Evolutionary conservation across 2,113 vertebrate species (phyloP), one percentile per base, ranked within the genome.

Genomic region (Anser cygnoides): DNA sequence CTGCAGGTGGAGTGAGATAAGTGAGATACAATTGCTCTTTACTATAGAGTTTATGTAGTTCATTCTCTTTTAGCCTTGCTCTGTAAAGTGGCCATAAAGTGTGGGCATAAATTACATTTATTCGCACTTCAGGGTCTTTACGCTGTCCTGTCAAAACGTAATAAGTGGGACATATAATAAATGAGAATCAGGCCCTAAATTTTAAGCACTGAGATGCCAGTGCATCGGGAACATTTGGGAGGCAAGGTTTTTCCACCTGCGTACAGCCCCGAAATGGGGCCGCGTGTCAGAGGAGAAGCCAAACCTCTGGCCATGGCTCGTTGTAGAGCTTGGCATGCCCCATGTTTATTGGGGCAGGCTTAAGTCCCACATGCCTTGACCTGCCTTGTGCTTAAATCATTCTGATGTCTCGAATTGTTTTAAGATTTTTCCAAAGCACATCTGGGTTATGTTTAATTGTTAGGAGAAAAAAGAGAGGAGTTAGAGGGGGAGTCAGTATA

Each of bases 401-500:
- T 73, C 55, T 46, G n/a, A 68, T 74, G 23, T 22, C 78, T 87
- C 75, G 84, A 95, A 93, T 96, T 68, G 65, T 86, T 95, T 43
- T 74, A 93, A 86, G 91, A 59, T 90, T 93, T 97, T 93, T 95
- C 71, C 87, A 93, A 92, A 96, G 88, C 90, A 95, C 88, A 95
- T 91, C 82, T 73, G 73, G 95, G 75, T 92, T 96, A 37, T 86
- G 87, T 97, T 97, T 97, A 95, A 96, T 94, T 97, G 90, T 87
- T 91, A 77, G 52, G 59, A 89, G 84, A 79, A 41, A 57, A 74
- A 77, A 88, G 49, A 83, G 91, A 92, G 79, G 76, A 84, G 63
- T 57, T 93, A 67, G 80, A 46, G 73, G 72, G 84, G 80, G 77
- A 83, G 67, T 91, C 37, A 81, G 74, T 93, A 75, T 97, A 96